Evolutionary conservation across 1,140 invertebrate genomes (phyloP).

Genomic region (Tetragnatha versicolor): DNA sequence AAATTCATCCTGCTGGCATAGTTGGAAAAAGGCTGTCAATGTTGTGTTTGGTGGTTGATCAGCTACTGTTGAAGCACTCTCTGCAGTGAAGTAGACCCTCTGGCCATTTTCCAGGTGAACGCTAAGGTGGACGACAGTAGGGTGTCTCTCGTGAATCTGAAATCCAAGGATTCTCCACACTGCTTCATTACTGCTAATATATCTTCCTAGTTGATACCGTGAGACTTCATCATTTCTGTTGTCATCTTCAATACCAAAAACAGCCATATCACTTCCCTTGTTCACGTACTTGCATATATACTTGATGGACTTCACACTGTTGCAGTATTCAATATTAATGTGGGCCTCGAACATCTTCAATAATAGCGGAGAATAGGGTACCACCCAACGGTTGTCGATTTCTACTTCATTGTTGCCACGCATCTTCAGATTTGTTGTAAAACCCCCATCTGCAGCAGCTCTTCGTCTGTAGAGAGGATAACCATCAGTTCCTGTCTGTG

Average conservation of each 20-base stretch:
- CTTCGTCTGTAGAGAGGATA: constrained; percentile 62
- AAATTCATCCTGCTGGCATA: constrained; percentile 60
- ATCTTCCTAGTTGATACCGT: constrained; percentile 35
- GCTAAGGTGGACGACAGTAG: too few species aligned
- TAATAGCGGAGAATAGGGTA: constrained; percentile 68
- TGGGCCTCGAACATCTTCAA: constrained; percentile 66
- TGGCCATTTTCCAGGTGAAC: constrained; percentile 65
- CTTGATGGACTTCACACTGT: constrained; percentile 67
- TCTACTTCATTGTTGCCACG: neutral
- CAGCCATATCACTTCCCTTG: constrained; percentile 58
- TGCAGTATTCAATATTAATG: constrained; percentile 67
- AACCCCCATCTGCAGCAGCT: constrained; percentile 49
- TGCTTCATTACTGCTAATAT: constrained; percentile 57
- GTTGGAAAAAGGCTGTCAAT: constrained; percentile 63
- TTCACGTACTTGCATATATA: constrained; percentile 61
- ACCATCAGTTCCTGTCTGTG: constrained; percentile 62
- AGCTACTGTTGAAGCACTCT: too few species aligned
- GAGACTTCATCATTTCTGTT: constrained; percentile 42
- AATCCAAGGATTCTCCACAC: constrained; percentile 58
- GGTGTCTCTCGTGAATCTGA: constrained; percentile 63
- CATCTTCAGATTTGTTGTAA: too few species aligned
- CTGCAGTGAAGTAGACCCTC: constrained; percentile 59
- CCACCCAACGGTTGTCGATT: constrained; percentile 67
- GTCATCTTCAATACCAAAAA: neutral
- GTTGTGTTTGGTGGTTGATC: constrained; percentile 57